A percentile compares a stretch with the other conserved stretches of the same genome.
Evolutionary conservation across 2,888 invertebrate genomes (phyloP).

Genomic region (Eupithecia exiguata): DNA sequence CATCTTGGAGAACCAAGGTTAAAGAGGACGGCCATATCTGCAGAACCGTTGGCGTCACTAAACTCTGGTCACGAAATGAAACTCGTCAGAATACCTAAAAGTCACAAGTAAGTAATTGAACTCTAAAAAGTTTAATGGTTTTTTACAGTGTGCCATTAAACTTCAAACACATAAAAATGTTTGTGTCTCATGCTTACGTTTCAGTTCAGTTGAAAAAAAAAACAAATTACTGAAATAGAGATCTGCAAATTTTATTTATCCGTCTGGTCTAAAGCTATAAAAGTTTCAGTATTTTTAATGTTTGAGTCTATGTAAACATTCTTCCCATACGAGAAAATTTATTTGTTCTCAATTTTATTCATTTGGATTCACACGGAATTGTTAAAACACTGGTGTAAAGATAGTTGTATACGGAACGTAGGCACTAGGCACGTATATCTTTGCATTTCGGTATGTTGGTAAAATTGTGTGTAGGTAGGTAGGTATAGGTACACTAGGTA

Average conservation of each 20-base stretch:
- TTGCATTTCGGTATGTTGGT: too few species aligned
- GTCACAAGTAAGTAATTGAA: constrained; percentile 79
- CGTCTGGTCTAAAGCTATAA: background rate
- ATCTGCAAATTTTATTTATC: background rate
- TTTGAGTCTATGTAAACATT: background rate
- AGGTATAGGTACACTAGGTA: too few species aligned
- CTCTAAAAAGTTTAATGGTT: constrained; percentile 12
- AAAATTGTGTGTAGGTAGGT: too few species aligned
- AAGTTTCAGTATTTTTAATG: constrained; percentile 5
- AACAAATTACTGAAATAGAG: background rate
- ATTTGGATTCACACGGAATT: background rate
- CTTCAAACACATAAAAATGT: constrained; percentile 26
- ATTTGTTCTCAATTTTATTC: background rate
- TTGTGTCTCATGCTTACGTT: constrained; percentile 12
- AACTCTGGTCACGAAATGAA: constrained; percentile 84
- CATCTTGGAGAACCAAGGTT: constrained; percentile 84
- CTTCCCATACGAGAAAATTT: background rate
- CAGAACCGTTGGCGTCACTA: constrained; percentile 89
- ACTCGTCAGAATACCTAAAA: constrained; percentile 88
- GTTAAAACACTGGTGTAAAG: background rate
- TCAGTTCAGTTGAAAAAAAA: background rate
- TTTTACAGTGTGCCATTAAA: constrained; percentile 20
- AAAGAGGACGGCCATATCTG: constrained; percentile 90
- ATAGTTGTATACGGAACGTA: too few species aligned
- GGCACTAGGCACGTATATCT: too few species aligned